phyloP scores from a whole-genome alignment of 2,797 vertebrate species.

The Myotis findleyi region DNA sequence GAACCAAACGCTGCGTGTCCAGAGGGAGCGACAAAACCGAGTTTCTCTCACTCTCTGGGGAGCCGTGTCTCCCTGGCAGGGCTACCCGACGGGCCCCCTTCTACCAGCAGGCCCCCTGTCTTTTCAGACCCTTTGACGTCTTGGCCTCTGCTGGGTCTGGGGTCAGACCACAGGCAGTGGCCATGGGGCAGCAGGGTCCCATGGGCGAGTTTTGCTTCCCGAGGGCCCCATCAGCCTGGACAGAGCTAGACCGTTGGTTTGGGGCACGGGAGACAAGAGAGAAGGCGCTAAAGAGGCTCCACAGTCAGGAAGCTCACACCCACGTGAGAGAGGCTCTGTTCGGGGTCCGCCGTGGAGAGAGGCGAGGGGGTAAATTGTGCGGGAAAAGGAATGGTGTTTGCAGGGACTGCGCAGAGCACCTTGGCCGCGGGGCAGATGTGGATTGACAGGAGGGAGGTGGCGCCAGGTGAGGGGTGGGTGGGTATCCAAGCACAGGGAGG shows the following conservation, averaged over 20 bases:
- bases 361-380: accelerated
- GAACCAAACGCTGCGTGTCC: neutral
- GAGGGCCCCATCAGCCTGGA: neutral
- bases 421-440: neutral
- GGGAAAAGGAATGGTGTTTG: neutral
- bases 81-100: neutral
- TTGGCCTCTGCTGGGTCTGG: neutral
- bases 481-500: neutral
- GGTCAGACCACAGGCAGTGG: accelerated
- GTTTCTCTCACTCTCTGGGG: neutral
- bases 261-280: neutral
- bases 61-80: accelerated
- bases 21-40: too few species aligned
- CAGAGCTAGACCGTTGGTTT: neutral
- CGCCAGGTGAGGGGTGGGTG: neutral
- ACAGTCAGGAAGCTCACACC: too few species aligned
- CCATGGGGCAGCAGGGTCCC: accelerated
- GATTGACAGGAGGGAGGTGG: neutral
- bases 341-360: too few species aligned
- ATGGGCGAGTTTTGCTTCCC: neutral
- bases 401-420: neutral
- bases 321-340: neutral
- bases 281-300: neutral
- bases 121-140: neutral
- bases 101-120: accelerated